Evolutionary conservation across 2,113 vertebrate genomes (phyloP), one percentile per base, ranked within the genome.

Genomic region (Candoia aspera): DNA sequence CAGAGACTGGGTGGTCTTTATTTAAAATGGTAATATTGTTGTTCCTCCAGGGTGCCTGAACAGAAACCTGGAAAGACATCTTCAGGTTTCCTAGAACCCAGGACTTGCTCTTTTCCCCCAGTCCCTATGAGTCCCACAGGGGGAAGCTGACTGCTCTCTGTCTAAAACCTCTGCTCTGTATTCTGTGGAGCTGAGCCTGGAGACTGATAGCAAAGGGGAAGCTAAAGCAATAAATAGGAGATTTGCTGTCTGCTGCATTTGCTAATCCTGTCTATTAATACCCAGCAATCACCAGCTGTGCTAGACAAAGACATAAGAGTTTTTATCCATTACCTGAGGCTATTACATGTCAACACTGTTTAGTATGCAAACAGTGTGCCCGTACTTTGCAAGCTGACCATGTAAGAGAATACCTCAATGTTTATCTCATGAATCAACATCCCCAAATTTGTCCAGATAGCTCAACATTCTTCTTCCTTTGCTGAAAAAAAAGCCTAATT

Each of bases 1-100:
- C 97, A 1, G 98, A 98, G 60, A 98, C 87, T 90, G 98, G 97
- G 57, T 97, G 94, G 6, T 98, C 97, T 94, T 96, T 97, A 92
- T 97, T 97, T 91, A 97, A 95, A 93, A 97, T 97, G 55, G 95
- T 98, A 91, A 98, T 95, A 96, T 98, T 98, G 93, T 99, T 98
- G 96, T 98, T 98, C 96, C 97, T 98, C 98, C 98, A 98, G n/a
- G 97, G 98, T 91, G 98, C 98, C 96, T 98, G 98, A 64, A 96
- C 60, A 93, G 97, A 98, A 94, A 96, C 94, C 85, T 96, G 97
- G 79, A 97, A 89, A 59, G 97, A 98, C 97, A 98, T 98, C 96
- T 98, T 97, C 97, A 93, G 83, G 1, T 0, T 60, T 2, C 94
- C 60, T 93, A 91, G 91, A 79, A 89, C 79, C 37, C 90, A 92